Percentiles rank a stretch among this genome's conserved stretches.
These are phyloP conservation scores for Diachasmimorpha longicaudata DNA, from an alignment of 1,140 invertebrate species.

Conservation along the genomic window DNA sequence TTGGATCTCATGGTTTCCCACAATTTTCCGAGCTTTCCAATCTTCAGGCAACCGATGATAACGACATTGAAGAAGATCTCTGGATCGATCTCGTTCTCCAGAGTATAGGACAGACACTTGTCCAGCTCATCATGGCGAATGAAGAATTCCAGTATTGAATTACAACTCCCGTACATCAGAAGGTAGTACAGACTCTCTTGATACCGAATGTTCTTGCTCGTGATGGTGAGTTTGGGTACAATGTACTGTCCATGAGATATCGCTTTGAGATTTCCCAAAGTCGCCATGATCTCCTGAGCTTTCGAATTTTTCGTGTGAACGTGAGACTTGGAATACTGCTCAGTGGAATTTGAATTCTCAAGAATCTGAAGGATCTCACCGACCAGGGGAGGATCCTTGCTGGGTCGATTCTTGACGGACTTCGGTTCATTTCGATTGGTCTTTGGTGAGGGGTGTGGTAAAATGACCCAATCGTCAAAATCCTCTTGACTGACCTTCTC, in stretches of 20 bases:
- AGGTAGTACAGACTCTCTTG: constrained; percentile 78
- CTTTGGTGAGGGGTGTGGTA: constrained; percentile 37
- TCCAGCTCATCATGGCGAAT: constrained; percentile 68
- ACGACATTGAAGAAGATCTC: constrained; percentile 75
- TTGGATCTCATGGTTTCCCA: constrained; percentile 68
- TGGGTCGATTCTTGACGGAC: constrained; percentile 57
- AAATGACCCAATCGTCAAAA: constrained; percentile 50
- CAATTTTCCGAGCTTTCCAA: constrained; percentile 67
- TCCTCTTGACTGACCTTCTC: constrained; percentile 55
- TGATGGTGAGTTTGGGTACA: constrained; percentile 26
- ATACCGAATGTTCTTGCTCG: constrained; percentile 62
- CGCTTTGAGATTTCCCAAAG: constrained; percentile 56
- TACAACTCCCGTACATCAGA: constrained; percentile 72
- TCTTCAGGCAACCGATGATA: constrained; percentile 70
- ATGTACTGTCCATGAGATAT: constrained; percentile 52
- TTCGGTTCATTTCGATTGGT: constrained; percentile 45
- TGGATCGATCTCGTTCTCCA: constrained; percentile 69
- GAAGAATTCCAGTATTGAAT: constrained; percentile 74
- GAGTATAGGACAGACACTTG: constrained; percentile 69
- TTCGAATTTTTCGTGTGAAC: constrained; percentile 33
- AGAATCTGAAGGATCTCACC: constrained; percentile 74
- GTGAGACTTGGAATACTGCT: constrained; percentile 39
- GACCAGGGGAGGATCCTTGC: constrained; percentile 69
- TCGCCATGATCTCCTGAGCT: constrained; percentile 57
- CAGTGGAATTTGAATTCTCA: constrained; percentile 54